Base-by-base conservation (phyloP, 2,113 vertebrate species). In the Lonchura striata region DNA sequence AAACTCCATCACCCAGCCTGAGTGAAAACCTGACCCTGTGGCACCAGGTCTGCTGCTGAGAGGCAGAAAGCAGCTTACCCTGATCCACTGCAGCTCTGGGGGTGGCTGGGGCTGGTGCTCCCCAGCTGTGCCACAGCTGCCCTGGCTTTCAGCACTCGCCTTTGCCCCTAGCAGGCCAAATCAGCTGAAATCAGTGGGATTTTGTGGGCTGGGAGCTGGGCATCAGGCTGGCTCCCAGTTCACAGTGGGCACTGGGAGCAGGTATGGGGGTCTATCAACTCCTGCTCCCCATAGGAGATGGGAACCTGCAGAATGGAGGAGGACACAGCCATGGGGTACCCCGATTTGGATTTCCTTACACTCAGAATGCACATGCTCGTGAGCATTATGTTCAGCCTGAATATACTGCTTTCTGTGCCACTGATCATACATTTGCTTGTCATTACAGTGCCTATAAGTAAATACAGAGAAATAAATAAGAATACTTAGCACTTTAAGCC, bases 391-490 rank as follows among this genome's bases (percentile, higher is more conserved):
- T 75, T 70, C 82, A 96, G 81, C 53, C 88, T 86, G 94, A 90
- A 92, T 49, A 70, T 49, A 88, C 21, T 64, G 95, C 84, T 90
- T 94, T 96, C 79, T 76, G 50, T 52, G 53, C 95, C 86, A 86
- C 72, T 78, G 60, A 76, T 91, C 74, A 71, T 96, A 92, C 86
- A 90, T 91, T 96, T 74, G 11, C 90, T 80, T 66, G 39, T 95
- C 78, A 87, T 91, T 50, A 46, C 90, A 91, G 79, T 95, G 90
- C 41, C 92, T 77, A 37, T 81, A 92, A 92, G 75, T 96, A 95
- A 97, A 95, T 96, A 96, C 47, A 79, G 85, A 80, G 88, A 88
- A 96, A 97, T 96, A 97, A 97, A 96, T 94, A 95, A 95, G 93
- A 88, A 94, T 79, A 57, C 27, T 92, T 95, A 96, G 92, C 94